Conservation (phyloP, 2,797 vertebrate species). For the Nyctalus aviator region DNA sequence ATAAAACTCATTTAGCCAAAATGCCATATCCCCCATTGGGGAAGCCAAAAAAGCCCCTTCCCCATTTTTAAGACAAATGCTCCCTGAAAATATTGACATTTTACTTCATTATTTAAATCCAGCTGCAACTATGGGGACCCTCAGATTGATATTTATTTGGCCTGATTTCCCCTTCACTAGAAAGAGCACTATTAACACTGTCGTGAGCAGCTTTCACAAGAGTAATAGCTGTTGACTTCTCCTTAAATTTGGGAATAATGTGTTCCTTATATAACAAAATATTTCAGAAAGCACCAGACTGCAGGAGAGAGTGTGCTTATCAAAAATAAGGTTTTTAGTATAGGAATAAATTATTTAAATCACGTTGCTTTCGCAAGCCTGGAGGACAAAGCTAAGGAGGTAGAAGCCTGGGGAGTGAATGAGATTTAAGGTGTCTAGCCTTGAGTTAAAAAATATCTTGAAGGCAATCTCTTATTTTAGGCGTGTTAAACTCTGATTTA, state of each 20-base stretch:
- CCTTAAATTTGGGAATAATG: conserved; percentile 82
- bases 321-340: conserved; percentile 73
- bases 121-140: conserved; percentile 59
- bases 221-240: conserved; percentile 77
- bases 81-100: conserved; percentile 67
- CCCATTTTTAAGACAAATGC: neutral
- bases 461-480: conserved; percentile 53
- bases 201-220: conserved; percentile 74
- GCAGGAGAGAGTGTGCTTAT: conserved; percentile 61
- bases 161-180: conserved; percentile 73
- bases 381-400: conserved; percentile 56
- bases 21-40: neutral
- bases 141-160: conserved; percentile 68
- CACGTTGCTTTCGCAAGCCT: conserved; percentile 54
- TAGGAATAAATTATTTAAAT: conserved; percentile 74
- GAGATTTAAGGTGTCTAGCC: conserved; percentile 49
- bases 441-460: conserved; percentile 67
- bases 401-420: conserved; percentile 19
- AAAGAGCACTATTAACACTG: conserved; percentile 66
- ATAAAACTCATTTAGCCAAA: conserved; percentile 43
- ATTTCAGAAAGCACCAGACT: conserved; percentile 72
- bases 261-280: conserved; percentile 78
- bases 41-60: neutral
- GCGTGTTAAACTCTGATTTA: conserved; percentile 61
- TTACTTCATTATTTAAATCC: conserved; percentile 76